These are phyloP conservation scores for Callyntrura guangdongensis DNA, from an alignment of 2,888 invertebrate species.

Conservation along the genomic window DNA sequence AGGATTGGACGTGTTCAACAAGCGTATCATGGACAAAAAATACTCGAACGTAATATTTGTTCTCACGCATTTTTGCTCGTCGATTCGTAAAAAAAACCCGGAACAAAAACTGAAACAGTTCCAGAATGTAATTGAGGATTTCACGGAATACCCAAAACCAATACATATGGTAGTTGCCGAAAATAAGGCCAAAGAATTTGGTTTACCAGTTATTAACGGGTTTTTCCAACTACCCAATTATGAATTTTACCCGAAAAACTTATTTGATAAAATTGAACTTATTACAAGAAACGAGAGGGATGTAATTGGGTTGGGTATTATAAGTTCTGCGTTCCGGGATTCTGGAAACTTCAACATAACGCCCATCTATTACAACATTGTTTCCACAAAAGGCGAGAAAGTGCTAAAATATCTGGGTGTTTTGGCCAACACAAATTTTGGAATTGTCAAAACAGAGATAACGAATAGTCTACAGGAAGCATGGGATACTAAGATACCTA, in stretches of 20 bases:
- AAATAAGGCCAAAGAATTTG: not conserved
- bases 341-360: conserved; percentile 66
- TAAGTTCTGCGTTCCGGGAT: conserved; percentile 64
- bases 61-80: conserved; percentile 66
- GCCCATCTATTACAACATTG: not conserved
- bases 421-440: not conserved
- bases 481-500: not conserved
- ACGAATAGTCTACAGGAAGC: conserved; percentile 35
- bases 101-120: not conserved
- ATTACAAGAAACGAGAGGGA: conserved; percentile 52
- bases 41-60: conserved; percentile 76
- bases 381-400: not conserved
- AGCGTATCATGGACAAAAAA: conserved; percentile 54
- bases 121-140: not conserved
- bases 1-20: conserved; percentile 52
- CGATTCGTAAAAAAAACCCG: not conserved
- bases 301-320: conserved; percentile 45
- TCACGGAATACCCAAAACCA: not conserved
- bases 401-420: conserved; percentile 51
- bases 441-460: conserved; percentile 51
- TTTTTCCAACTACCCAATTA: conserved; percentile 64
- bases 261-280: conserved; percentile 61
- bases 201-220: conserved; percentile 55
- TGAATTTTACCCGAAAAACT: conserved; percentile 66
- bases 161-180: not conserved